phyloP scores from a whole-genome alignment of 2,888 invertebrate genomes.

The Polylopha cassiicola region DNA sequence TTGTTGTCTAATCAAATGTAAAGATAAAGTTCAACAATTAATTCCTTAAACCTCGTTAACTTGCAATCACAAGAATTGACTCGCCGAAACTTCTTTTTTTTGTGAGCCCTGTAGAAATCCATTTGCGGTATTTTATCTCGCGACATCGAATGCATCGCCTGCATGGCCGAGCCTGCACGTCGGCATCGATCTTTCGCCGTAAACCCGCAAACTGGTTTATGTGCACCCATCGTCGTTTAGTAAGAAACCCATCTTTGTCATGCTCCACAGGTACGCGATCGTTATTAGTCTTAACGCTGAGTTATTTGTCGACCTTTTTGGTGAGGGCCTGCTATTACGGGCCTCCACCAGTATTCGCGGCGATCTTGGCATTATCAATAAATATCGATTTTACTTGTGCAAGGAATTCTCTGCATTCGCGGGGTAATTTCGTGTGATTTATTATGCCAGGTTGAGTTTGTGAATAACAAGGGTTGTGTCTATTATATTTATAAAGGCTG shows the following conservation, averaged over 20 bases:
- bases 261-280: constrained; percentile 15
- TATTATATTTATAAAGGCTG: too few relatives aligned
- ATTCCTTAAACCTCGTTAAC: too few relatives aligned
- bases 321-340: constrained; percentile 1
- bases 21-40: too few relatives aligned
- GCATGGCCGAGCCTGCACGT: constrained; percentile 9
- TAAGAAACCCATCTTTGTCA: constrained; percentile 19
- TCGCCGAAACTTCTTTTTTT: neutral
- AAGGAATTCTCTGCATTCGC: too few relatives aligned
- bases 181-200: constrained; percentile 14
- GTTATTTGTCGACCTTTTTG: constrained; percentile 13
- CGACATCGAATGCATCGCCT: constrained; percentile 9
- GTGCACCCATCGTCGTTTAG: constrained; percentile 18
- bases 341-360: too few relatives aligned
- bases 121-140: constrained; percentile 13
- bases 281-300: constrained; percentile 14
- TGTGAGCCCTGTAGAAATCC: neutral
- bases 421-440: too few relatives aligned
- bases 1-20: too few relatives aligned
- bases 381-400: too few relatives aligned
- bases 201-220: constrained; percentile 19
- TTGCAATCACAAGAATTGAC: too few relatives aligned
- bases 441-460: too few relatives aligned
- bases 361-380: too few relatives aligned
- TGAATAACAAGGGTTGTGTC: too few relatives aligned